phyloP scores from a whole-genome alignment of 2,113 vertebrate species.

The Mirounga angustirostris region DNA sequence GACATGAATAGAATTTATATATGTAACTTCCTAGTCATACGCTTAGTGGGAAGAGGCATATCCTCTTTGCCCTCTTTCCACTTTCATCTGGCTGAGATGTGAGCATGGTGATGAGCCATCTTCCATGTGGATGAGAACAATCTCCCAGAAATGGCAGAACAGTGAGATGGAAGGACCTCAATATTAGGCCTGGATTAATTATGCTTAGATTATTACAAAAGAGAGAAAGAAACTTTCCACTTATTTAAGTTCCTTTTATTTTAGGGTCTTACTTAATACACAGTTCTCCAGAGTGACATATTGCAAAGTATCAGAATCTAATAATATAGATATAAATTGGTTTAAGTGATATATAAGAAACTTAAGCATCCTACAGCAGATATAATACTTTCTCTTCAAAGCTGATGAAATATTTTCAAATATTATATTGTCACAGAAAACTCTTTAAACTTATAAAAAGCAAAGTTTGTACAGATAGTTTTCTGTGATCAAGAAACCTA shows the following conservation, averaged over 20 bases:
- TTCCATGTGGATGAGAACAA: background rate
- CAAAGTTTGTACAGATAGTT: background rate
- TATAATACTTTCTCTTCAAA: background rate
- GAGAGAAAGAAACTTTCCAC: background rate
- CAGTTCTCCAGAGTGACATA: background rate
- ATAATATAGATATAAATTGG: background rate
- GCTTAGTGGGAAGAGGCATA: background rate
- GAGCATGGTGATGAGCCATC: background rate
- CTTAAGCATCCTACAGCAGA: background rate
- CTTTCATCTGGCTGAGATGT: background rate
- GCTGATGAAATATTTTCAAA: background rate
- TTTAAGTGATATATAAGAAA: background rate
- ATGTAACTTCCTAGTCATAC: background rate
- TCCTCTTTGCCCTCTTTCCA: background rate
- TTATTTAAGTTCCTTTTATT: background rate
- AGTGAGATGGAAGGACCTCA: background rate
- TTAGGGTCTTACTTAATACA: background rate
- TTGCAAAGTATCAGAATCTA: background rate
- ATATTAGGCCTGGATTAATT: background rate
- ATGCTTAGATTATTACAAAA: background rate
- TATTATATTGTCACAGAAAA: background rate
- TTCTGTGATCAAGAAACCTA: background rate
- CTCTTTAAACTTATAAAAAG: background rate
- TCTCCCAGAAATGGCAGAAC: background rate
- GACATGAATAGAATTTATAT: background rate